phyloP scores from a whole-genome alignment of 2,797 vertebrate species.

The Malurus splendens region DNA sequence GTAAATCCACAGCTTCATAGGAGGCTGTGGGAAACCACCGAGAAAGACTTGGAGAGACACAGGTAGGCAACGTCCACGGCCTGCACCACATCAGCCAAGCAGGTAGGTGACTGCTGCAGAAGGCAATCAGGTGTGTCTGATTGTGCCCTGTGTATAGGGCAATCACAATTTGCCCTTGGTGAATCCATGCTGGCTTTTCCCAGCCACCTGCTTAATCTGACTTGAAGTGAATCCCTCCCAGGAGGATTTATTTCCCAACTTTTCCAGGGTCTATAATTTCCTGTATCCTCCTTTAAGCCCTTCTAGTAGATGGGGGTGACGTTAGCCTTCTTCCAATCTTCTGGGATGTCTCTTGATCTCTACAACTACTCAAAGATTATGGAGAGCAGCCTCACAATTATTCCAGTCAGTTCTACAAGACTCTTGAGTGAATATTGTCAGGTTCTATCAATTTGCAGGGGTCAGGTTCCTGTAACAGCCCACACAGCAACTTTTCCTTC shows the following conservation, averaged over 20 bases:
- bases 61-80: rapidly evolving
- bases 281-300: background rate
- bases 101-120: rapidly evolving
- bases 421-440: background rate
- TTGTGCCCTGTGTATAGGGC: too few species aligned
- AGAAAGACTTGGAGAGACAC: background rate
- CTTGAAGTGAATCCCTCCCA: too few species aligned
- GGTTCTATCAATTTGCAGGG: rapidly evolving
- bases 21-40: rapidly evolving
- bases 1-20: background rate
- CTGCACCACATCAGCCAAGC: background rate
- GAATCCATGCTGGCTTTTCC: rapidly evolving
- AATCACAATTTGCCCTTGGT: too few species aligned
- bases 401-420: background rate
- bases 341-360: background rate
- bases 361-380: background rate
- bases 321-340: background rate
- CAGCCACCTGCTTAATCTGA: background rate
- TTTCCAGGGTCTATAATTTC: background rate
- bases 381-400: background rate
- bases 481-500: background rate
- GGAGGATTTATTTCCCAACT: background rate
- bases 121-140: background rate
- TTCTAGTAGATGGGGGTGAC: background rate
- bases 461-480: background rate